Evolutionary conservation across 2,797 vertebrate species (phyloP).

Genomic region (Nothura maculosa): DNA sequence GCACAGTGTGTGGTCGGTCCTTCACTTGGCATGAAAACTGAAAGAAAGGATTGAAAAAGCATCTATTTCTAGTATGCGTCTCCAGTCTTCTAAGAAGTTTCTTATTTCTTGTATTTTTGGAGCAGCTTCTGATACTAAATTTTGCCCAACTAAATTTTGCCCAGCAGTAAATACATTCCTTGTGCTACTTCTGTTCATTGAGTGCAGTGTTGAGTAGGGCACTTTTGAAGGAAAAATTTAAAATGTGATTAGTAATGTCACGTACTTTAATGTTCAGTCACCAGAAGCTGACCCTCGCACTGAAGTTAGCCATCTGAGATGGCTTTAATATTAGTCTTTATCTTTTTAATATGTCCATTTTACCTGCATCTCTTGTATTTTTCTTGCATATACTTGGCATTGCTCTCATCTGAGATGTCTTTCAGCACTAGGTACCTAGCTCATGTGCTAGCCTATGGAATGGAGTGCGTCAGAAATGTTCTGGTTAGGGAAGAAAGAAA

Average conservation of each 20-base stretch:
- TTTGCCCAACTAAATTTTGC: neutral
- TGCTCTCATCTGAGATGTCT: neutral
- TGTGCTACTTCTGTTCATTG: neutral
- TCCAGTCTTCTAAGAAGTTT: neutral
- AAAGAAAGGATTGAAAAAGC: neutral
- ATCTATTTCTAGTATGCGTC: neutral
- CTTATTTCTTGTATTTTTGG: neutral
- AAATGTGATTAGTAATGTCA: neutral
- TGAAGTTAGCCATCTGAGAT: neutral
- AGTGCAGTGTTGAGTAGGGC: neutral
- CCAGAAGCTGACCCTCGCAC: neutral
- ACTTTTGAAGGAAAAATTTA: neutral
- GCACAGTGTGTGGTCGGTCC: neutral
- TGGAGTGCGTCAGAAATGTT: neutral
- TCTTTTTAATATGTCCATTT: neutral
- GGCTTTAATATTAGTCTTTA: neutral
- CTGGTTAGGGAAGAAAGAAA: neutral
- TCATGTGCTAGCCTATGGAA: neutral
- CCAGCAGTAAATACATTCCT: neutral
- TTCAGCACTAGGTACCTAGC: neutral
- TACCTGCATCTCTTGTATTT: neutral
- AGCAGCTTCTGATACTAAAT: neutral
- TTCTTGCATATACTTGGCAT: fast-evolving
- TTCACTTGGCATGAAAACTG: neutral
- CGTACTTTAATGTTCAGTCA: neutral